These are phyloP conservation scores for Falco berigora DNA, from an alignment of 2,797 vertebrate genomes.

Conservation along the genomic window DNA sequence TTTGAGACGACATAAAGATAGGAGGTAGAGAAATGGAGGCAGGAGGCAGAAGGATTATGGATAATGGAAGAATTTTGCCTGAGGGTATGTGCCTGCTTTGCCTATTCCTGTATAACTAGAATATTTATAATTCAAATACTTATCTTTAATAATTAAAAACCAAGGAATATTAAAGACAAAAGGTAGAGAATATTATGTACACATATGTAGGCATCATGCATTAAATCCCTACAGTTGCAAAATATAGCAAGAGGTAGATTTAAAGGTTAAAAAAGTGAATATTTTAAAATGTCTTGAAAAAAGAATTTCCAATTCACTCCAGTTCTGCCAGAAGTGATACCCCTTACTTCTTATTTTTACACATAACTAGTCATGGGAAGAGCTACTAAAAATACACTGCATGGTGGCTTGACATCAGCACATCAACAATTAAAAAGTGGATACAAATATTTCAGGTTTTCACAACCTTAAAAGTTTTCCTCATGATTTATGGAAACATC, in stretches of 20 bases:
- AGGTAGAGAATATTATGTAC: slow-evolving; percentile 88
- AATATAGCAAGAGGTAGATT: slow-evolving; percentile 79
- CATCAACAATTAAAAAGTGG: slow-evolving; percentile 78
- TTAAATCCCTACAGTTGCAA: slow-evolving; percentile 82
- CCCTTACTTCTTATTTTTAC: slow-evolving; percentile 70
- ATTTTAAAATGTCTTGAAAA: slow-evolving; percentile 75
- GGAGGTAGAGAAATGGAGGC: slow-evolving; percentile 94
- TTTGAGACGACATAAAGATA: slow-evolving; percentile 93
- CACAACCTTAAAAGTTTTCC: slow-evolving; percentile 58
- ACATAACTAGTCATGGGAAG: slow-evolving; percentile 65
- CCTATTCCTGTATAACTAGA: slow-evolving; percentile 99
- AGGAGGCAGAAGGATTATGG: slow-evolving; percentile 99
- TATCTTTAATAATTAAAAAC: slow-evolving; percentile 99
- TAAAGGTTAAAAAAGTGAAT: slow-evolving; percentile 81
- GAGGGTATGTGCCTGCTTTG: slow-evolving; percentile 98
- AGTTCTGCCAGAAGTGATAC: slow-evolving; percentile 74
- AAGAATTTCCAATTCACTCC: slow-evolving; percentile 78
- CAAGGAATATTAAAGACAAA: slow-evolving; percentile 97
- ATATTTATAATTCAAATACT: slow-evolving; percentile 99
- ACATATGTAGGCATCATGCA: slow-evolving; percentile 86
- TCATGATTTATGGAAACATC: slow-evolving; percentile 65
- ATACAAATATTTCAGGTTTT: slow-evolving; percentile 72
- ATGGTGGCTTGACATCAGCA: slow-evolving; percentile 68
- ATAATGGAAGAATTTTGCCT: slow-evolving; percentile 99
- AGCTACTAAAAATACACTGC: slow-evolving; percentile 75